Conservation (phyloP, 2,888 invertebrate species). For the Ormyrus labotus region DNA sequence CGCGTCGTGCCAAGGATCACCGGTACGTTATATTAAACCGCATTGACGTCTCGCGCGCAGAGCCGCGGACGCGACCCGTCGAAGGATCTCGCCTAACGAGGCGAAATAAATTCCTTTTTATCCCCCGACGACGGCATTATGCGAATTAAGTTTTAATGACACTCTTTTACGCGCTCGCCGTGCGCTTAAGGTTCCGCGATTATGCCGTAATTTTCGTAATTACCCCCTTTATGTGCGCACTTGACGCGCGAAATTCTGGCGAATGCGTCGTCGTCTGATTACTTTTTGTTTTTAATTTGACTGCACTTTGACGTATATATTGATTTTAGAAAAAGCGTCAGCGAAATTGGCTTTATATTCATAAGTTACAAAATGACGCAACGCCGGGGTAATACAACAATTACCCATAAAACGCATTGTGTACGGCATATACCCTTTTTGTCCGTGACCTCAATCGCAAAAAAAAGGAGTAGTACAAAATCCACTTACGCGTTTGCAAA, state of each 20-base stretch:
- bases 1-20: slow-evolving; percentile 44
- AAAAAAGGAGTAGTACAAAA: no score
- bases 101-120: slow-evolving; percentile 19
- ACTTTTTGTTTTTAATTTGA: no score
- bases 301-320: no score
- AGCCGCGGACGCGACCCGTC: not conserved
- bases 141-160: slow-evolving; percentile 28
- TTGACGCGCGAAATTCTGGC: not conserved
- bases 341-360: no score
- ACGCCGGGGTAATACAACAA: not conserved
- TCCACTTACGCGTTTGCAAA: no score
- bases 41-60: not conserved
- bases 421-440: no score
- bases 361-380: no score
- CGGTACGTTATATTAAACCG: not conserved
- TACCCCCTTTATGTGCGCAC: not conserved
- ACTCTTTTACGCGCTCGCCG: not conserved
- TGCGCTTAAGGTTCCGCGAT: not conserved
- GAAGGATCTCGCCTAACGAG: slow-evolving; percentile 5
- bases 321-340: no score
- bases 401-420: not conserved
- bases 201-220: not conserved
- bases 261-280: no score
- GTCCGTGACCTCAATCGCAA: no score
- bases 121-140: not conserved